A percentile compares a stretch with the other conserved stretches of the same genome.
Evolutionary conservation across 2,113 vertebrate genomes (phyloP).

Genomic region (Notothenia rossii): DNA sequence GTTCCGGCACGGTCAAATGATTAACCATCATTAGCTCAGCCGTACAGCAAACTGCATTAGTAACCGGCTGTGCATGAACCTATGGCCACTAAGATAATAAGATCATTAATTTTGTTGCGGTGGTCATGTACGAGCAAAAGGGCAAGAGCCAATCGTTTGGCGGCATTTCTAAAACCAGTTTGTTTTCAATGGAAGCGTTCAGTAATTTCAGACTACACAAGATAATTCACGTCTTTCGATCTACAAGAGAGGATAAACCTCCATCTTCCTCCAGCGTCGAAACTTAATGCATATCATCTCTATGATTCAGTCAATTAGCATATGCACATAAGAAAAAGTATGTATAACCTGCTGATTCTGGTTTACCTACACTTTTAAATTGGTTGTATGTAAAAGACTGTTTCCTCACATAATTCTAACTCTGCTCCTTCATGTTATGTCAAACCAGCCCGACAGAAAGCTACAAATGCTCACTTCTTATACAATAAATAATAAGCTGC

Average conservation of each 20-base stretch:
- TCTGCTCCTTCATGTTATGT: not conserved
- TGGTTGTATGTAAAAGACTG: too few species aligned
- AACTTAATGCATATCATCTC: not conserved
- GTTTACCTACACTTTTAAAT: not conserved
- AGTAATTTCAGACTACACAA: not conserved
- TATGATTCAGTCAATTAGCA: not conserved
- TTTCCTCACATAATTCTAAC: not conserved
- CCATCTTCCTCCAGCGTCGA: not conserved
- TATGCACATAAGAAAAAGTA: not conserved
- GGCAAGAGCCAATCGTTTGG: constrained; percentile 5
- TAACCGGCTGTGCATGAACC: constrained; percentile 64
- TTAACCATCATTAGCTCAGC: constrained; percentile 36
- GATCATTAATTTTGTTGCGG: constrained; percentile 54
- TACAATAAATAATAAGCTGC: too few species aligned
- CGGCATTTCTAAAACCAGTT: constrained; percentile 28
- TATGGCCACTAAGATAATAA: constrained; percentile 65
- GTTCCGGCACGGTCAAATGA: constrained; percentile 26
- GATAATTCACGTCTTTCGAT: constrained; percentile 12
- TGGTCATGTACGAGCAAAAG: constrained; percentile 14
- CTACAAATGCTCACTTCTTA: not conserved
- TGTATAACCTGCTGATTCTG: not conserved
- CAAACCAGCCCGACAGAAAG: not conserved
- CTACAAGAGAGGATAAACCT: not conserved
- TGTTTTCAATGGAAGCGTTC: not conserved
- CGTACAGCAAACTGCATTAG: constrained; percentile 46